Conservation (phyloP, 2,888 invertebrate species). For the Pedicia rivosa region DNA sequence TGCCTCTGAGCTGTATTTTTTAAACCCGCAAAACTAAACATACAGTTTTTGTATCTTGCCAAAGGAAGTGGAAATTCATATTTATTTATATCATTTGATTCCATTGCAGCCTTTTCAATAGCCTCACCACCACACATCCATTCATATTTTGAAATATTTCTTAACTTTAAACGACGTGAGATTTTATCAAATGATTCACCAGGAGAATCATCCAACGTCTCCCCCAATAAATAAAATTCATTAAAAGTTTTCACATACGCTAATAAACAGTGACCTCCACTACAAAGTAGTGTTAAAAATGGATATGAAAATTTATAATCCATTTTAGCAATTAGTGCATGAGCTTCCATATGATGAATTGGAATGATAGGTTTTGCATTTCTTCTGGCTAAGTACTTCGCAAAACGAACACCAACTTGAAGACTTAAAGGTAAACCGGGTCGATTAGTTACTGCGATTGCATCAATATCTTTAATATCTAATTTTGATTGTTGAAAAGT, state of each 20-base stretch:
- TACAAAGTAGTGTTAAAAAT: conserved; percentile 74
- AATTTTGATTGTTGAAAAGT: conserved; percentile 46
- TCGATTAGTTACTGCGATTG: conserved; percentile 79
- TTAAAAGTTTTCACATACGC: conserved; percentile 56
- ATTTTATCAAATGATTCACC: conserved; percentile 92
- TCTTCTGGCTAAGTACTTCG: conserved; percentile 50
- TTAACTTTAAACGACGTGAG: conserved; percentile 69
- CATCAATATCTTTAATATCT: conserved; percentile 51
- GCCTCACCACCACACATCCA: conserved; percentile 68
- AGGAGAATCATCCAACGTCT: conserved; percentile 69
- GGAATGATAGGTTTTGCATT: conserved; percentile 74
- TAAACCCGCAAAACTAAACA: conserved; percentile 81
- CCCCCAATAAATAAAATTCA: conserved; percentile 66
- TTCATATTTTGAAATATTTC: conserved; percentile 57
- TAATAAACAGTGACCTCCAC: conserved; percentile 84
- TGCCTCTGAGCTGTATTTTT: conserved; percentile 42
- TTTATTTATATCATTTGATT: conserved; percentile 42
- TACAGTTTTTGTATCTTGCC: conserved; percentile 53
- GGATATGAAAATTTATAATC: conserved; percentile 57
- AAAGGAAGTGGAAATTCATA: conserved; percentile 54
- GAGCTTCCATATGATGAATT: conserved; percentile 98
- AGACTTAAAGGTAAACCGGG: conserved; percentile 74
- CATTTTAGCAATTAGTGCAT: conserved; percentile 81
- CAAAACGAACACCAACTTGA: conserved; percentile 65
- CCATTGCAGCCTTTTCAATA: conserved; percentile 62